Conservation (phyloP, 2,113 vertebrate species). For the Pelusios castaneus region DNA sequence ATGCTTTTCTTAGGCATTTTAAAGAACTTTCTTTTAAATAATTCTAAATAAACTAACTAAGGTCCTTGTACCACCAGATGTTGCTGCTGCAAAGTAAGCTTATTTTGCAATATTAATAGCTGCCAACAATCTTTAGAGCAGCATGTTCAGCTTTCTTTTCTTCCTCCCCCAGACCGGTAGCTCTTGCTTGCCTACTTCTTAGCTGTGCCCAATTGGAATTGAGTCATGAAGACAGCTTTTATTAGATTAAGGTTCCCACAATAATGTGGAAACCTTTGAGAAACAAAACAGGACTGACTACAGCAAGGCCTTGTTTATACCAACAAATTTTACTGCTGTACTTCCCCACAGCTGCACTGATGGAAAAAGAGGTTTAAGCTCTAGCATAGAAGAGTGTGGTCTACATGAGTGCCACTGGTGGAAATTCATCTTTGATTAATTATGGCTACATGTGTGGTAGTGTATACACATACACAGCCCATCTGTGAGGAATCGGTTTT, state of each 20-base stretch:
- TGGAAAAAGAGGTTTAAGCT: not conserved
- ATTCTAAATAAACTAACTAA: not conserved
- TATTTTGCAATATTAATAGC: not conserved
- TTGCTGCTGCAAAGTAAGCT: not conserved
- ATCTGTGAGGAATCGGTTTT: not conserved
- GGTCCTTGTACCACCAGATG: not conserved
- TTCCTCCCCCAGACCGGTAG: not conserved
- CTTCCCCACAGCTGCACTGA: not conserved
- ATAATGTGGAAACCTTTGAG: not conserved
- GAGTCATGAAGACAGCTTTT: not conserved
- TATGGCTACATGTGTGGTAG: not conserved
- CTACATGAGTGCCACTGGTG: not conserved
- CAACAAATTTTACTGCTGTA: not conserved
- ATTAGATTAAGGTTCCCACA: not conserved
- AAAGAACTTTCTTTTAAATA: not conserved
- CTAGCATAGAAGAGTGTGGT: not conserved
- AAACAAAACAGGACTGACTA: not conserved
- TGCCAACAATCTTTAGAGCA: not conserved
- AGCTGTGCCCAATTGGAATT: not conserved
- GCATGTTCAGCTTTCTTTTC: not conserved
- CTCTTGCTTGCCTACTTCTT: not conserved
- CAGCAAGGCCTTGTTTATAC: not conserved
- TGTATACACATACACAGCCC: too few relatives aligned
- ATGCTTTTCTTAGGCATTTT: not conserved
- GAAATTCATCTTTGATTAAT: not conserved